phyloP scores from a whole-genome alignment of 2,113 vertebrate genomes.

The Elachura formosa region DNA sequence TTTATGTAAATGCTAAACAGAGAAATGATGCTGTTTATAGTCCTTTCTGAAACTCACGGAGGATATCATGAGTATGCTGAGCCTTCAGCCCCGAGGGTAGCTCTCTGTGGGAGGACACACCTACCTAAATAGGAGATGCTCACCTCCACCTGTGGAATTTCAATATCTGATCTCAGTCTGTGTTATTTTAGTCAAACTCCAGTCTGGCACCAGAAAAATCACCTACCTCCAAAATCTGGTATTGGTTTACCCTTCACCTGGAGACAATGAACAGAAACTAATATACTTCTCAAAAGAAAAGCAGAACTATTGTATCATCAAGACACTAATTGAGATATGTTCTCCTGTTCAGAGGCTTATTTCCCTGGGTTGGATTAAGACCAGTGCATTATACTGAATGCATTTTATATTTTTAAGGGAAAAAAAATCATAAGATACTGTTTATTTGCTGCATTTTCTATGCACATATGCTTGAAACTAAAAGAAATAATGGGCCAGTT shows the following conservation, averaged over 20 bases:
- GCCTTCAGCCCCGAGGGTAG: neutral
- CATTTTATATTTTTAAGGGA: neutral
- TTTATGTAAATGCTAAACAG: conserved; percentile 35
- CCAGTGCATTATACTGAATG: neutral
- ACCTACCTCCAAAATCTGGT: neutral
- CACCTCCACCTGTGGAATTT: neutral
- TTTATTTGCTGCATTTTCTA: neutral
- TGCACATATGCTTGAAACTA: neutral
- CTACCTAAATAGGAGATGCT: neutral
- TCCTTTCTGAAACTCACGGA: neutral
- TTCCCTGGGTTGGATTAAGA: neutral
- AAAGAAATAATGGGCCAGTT: conserved; percentile 39
- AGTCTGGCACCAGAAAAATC: neutral
- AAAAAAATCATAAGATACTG: neutral
- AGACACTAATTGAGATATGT: neutral
- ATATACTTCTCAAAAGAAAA: neutral
- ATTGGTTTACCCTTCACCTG: neutral
- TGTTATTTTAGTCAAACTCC: neutral
- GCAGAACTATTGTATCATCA: neutral
- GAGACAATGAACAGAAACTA: neutral
- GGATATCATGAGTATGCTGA: neutral
- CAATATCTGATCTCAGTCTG: rapidly evolving
- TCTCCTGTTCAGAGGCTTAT: neutral
- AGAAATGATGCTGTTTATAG: conserved; percentile 32
- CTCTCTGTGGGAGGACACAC: neutral